phyloP scores from a whole-genome alignment of 2,888 invertebrate species.

The Mesorhabditis spiculigera region DNA sequence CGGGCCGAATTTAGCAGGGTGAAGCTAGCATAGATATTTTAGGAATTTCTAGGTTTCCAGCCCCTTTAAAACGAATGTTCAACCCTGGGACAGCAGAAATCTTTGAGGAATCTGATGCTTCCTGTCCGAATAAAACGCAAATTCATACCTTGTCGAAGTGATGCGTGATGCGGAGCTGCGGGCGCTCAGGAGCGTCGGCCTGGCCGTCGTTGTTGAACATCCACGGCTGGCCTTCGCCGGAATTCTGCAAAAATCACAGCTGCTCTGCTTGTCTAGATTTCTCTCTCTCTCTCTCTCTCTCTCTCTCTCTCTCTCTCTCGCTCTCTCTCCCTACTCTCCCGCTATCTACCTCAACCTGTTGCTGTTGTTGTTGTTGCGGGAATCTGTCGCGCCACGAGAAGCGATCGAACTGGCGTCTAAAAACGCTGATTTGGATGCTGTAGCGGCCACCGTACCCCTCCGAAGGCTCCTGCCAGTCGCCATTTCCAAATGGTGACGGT shows the following conservation, averaged over 20 bases:
- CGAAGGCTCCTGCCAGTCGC: background rate
- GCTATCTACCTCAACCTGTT: too few relatives aligned
- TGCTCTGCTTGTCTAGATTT: too few relatives aligned
- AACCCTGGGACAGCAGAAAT: too few relatives aligned
- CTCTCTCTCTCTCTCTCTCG: too few relatives aligned
- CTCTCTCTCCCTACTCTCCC: background rate
- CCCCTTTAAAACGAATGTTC: too few relatives aligned
- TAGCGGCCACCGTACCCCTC: background rate
- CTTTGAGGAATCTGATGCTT: too few relatives aligned
- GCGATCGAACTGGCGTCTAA: slow-evolving; percentile 6
- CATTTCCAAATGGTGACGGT: slow-evolving; percentile 15
- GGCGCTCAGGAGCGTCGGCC: background rate
- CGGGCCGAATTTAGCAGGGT: too few relatives aligned
- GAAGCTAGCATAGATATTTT: too few relatives aligned
- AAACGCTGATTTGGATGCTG: background rate
- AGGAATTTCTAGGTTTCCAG: too few relatives aligned
- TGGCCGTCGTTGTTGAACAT: background rate
- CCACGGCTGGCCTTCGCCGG: background rate
- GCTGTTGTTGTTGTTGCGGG: background rate
- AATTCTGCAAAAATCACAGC: too few relatives aligned
- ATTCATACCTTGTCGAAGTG: slow-evolving; percentile 2
- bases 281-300: background rate
- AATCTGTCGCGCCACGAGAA: background rate
- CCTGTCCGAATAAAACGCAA: too few relatives aligned
- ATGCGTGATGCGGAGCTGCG: slow-evolving; percentile 8